Evolutionary conservation across 1,140 invertebrate genomes (phyloP).

Genomic region (Trissolcus basalis): DNA sequence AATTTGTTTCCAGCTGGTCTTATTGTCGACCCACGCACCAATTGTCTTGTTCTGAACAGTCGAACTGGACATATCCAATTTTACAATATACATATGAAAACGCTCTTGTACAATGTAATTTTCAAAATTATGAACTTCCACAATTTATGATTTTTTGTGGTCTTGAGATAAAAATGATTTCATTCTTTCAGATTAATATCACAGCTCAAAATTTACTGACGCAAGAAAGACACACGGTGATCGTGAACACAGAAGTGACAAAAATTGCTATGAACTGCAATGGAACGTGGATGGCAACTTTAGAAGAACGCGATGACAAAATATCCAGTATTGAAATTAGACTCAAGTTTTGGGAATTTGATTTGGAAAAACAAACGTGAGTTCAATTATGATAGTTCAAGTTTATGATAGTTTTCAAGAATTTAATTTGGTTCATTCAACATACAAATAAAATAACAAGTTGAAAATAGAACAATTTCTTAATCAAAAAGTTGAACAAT

Average conservation of each 20-base stretch:
- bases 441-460: too few species aligned
- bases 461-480: too few species aligned
- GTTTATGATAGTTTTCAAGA: too few species aligned
- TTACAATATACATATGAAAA: constrained; percentile 82
- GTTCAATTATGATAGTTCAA: not conserved
- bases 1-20: constrained; percentile 81
- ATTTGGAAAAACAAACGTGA: constrained; percentile 80
- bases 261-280: constrained; percentile 81
- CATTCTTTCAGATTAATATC: constrained; percentile 82
- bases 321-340: constrained; percentile 80
- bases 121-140: constrained; percentile 3
- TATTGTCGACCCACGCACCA: constrained; percentile 80
- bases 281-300: constrained; percentile 87
- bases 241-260: constrained; percentile 83
- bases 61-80: constrained; percentile 88
- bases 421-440: too few species aligned
- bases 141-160: constrained; percentile 8
- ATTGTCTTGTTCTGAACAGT: constrained; percentile 85
- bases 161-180: too few species aligned
- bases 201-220: constrained; percentile 84
- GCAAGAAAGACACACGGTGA: constrained; percentile 77
- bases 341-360: constrained; percentile 88
- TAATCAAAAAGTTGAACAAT: too few species aligned
- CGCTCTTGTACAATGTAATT: constrained; percentile 83
- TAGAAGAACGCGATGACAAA: constrained; percentile 81